Conservation (phyloP, 2,797 vertebrate species). For the Danio albolineatus region DNA sequence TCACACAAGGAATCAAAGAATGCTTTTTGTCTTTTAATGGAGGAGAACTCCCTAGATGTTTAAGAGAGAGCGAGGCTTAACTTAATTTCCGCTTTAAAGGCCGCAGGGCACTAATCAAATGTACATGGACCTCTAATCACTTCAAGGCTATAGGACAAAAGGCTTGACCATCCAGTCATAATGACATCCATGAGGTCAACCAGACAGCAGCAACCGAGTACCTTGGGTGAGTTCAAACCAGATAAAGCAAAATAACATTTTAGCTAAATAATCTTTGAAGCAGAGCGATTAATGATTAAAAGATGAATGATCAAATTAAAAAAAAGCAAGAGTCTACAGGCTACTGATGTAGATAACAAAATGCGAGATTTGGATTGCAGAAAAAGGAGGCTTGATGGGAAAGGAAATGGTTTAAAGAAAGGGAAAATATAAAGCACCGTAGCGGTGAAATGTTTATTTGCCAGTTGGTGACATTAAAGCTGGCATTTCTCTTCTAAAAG, state of each 20-base stretch:
- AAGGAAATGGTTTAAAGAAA: background rate
- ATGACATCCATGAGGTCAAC: slow-evolving; percentile 82
- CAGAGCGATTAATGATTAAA: background rate
- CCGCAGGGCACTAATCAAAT: slow-evolving; percentile 84
- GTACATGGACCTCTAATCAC: slow-evolving; percentile 71
- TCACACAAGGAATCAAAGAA: slow-evolving; percentile 83
- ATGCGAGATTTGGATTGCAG: background rate
- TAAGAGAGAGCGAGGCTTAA: slow-evolving; percentile 79
- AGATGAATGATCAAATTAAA: background rate
- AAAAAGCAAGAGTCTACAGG: background rate
- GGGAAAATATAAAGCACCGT: background rate
- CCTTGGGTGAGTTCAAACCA: slow-evolving; percentile 42
- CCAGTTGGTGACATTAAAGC: background rate
- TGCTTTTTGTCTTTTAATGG: slow-evolving; percentile 80
- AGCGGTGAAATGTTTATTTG: background rate
- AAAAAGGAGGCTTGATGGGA: background rate
- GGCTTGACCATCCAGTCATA: slow-evolving; percentile 76
- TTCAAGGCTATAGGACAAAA: slow-evolving; percentile 80
- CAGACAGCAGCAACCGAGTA: slow-evolving; percentile 74
- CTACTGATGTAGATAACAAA: slow-evolving; percentile 8
- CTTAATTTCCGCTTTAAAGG: slow-evolving; percentile 79
- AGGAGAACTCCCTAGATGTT: slow-evolving; percentile 82
- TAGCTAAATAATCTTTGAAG: background rate
- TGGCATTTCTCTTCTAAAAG: background rate
- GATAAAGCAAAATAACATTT: slow-evolving; percentile 13